These are phyloP conservation scores for Aphelenchoides fujianensis DNA, from an alignment of 1,140 invertebrate genomes.

Conservation along the genomic window DNA sequence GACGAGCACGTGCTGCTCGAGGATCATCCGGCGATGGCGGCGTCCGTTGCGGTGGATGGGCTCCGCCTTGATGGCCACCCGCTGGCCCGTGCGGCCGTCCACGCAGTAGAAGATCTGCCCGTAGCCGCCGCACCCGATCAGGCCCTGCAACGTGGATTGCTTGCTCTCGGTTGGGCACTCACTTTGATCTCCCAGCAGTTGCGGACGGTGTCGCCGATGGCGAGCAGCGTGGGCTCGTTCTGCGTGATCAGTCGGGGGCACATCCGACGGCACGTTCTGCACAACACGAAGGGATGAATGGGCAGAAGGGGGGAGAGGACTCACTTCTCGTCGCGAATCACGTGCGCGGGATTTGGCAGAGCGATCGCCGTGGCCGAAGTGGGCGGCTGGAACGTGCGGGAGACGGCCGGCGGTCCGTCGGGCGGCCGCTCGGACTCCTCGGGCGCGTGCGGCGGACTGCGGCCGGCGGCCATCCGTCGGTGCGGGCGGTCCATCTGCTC, in stretches of 20 bases:
- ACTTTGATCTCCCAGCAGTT: constrained; percentile 38
- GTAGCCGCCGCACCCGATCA: constrained; percentile 96
- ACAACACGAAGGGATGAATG: too few species aligned
- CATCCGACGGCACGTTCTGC: constrained; percentile 1
- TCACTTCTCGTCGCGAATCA: too few species aligned
- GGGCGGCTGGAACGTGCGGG: too few species aligned
- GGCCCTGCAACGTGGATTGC: constrained; percentile 65
- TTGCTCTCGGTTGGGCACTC: neutral
- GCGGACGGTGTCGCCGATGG: constrained; percentile 25
- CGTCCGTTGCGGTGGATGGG: constrained; percentile 89
- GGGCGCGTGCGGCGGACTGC: too few species aligned
- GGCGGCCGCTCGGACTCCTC: too few species aligned
- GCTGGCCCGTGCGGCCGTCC: constrained; percentile 74
- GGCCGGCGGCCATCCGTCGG: too few species aligned
- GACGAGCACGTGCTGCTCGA: constrained; percentile 93
- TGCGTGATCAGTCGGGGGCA: constrained; percentile 1
- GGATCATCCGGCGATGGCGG: constrained; percentile 91
- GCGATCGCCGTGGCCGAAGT: too few species aligned
- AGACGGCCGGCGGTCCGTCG: too few species aligned
- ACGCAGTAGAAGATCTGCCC: constrained; percentile 98
- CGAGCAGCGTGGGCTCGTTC: neutral
- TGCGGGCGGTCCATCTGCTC: too few species aligned
- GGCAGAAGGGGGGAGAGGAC: too few species aligned
- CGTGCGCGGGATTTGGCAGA: too few species aligned
- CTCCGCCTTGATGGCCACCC: constrained; percentile 94